Conservation (phyloP, 1,140 invertebrate genomes). For the Archegozetes longisetosus region DNA sequence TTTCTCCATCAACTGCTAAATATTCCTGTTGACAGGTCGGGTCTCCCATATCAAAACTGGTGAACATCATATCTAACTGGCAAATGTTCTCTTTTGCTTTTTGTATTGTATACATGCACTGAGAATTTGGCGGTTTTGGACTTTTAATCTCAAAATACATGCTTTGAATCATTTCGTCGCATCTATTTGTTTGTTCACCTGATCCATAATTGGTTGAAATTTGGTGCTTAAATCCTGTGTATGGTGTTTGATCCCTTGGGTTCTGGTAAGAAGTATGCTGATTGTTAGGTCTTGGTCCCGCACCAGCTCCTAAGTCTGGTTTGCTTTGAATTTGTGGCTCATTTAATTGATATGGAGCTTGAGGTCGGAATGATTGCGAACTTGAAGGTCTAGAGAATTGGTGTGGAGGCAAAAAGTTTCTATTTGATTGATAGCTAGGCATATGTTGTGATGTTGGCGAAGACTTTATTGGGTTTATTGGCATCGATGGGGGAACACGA, state of each 20-base stretch:
- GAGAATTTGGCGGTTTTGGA: neutral
- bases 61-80: conserved; percentile 19
- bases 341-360: neutral
- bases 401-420: neutral
- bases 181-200: neutral
- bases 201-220: neutral
- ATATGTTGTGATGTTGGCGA: neutral
- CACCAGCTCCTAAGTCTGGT: too few relatives aligned
- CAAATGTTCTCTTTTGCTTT: conserved; percentile 16
- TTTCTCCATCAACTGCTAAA: conserved; percentile 19
- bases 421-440: neutral
- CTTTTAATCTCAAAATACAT: conserved; percentile 5
- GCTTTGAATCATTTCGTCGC: conserved; percentile 2
- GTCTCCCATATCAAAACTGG: conserved; percentile 14
- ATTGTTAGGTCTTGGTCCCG: neutral
- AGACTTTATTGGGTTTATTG: neutral
- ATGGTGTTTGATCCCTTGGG: neutral
- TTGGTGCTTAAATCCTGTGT: neutral
- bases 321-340: too few relatives aligned
- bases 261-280: neutral
- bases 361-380: too few relatives aligned
- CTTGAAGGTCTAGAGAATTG: neutral
- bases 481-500: neutral
- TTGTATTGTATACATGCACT: conserved; percentile 1
- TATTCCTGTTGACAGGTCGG: conserved; percentile 15